These are phyloP conservation scores for Xylocopa sonorina DNA, from an alignment of 1,140 invertebrate genomes.

Conservation along the genomic window DNA sequence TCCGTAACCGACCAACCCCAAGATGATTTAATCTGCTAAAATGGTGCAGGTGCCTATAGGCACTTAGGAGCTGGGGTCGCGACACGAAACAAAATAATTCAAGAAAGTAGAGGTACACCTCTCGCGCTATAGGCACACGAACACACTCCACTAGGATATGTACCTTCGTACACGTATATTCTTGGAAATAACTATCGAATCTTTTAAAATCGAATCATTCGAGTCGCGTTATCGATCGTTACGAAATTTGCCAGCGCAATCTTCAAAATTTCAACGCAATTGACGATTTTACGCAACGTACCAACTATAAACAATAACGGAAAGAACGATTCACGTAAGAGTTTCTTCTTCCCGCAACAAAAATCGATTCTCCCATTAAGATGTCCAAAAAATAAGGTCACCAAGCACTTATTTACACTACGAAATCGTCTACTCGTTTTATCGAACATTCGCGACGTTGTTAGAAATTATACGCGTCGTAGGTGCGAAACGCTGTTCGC, in stretches of 20 bases:
- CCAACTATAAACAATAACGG: too few species aligned
- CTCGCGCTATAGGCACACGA: constrained; percentile 2
- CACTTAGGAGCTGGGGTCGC: constrained; percentile 69
- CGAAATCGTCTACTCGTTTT: neutral
- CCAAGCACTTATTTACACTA: neutral
- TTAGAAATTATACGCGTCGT: constrained; percentile 31
- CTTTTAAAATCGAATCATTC: too few species aligned
- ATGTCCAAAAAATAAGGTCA: neutral
- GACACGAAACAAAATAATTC: constrained; percentile 76
- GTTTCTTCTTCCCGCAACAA: neutral
- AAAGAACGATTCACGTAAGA: too few species aligned
- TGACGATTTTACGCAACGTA: too few species aligned
- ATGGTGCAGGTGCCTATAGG: constrained; percentile 73
- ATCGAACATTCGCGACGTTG: neutral
- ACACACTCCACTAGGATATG: neutral
- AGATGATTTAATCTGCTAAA: constrained; percentile 82
- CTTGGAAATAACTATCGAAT: too few species aligned
- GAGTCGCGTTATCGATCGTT: too few species aligned
- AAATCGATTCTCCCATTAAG: neutral
- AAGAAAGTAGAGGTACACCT: constrained; percentile 66
- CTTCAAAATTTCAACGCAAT: neutral
- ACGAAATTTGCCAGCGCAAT: too few species aligned
- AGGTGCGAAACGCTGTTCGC: constrained; percentile 51
- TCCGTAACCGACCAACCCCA: constrained; percentile 72
- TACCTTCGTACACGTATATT: neutral